These are phyloP conservation scores for Marasmarcha lunaedactyla DNA, from an alignment of 2,888 invertebrate genomes.

Conservation along the genomic window DNA sequence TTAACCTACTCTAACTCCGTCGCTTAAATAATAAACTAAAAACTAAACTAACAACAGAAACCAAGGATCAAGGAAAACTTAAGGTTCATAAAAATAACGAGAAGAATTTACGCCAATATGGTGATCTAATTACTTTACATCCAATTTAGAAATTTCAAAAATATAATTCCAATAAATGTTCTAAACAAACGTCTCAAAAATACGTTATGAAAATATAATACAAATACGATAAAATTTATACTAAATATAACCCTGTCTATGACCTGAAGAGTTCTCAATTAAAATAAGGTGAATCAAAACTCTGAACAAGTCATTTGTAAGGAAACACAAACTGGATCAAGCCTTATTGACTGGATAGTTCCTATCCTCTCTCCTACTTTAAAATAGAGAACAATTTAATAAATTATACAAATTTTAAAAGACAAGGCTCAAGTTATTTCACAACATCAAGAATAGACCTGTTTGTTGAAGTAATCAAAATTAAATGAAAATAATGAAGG, in stretches of 20 bases:
- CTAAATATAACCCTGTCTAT: conserved; percentile 71
- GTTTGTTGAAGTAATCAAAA: conserved; percentile 22
- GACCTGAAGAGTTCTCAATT: conserved; percentile 65
- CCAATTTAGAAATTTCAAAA: conserved; percentile 66
- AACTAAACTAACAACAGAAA: conserved; percentile 11
- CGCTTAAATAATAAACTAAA: conserved; percentile 16
- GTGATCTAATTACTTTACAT: conserved; percentile 50
- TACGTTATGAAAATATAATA: conserved; percentile 70
- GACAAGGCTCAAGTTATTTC: conserved; percentile 49
- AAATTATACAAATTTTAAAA: conserved; percentile 27
- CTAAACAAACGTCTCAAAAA: conserved; percentile 69
- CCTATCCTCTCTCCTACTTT: not conserved
- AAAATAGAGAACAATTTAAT: conserved; percentile 12
- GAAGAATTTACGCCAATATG: conserved; percentile 35
- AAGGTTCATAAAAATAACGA: conserved; percentile 17
- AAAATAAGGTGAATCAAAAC: conserved; percentile 49
- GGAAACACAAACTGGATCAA: conserved; percentile 19
- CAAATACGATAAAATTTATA: conserved; percentile 70
- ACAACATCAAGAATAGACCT: conserved; percentile 45
- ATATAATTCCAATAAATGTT: conserved; percentile 65
- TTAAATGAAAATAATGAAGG: not conserved
- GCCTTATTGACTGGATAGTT: conserved; percentile 1
- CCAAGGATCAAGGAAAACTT: not conserved
- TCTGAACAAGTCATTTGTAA: conserved; percentile 59
- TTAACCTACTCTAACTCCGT: conserved; percentile 59